A percentile compares a stretch with the other conserved stretches of the same genome.
Conservation (phyloP, 1,140 invertebrate species). For the Propsilocerus akamusi region DNA sequence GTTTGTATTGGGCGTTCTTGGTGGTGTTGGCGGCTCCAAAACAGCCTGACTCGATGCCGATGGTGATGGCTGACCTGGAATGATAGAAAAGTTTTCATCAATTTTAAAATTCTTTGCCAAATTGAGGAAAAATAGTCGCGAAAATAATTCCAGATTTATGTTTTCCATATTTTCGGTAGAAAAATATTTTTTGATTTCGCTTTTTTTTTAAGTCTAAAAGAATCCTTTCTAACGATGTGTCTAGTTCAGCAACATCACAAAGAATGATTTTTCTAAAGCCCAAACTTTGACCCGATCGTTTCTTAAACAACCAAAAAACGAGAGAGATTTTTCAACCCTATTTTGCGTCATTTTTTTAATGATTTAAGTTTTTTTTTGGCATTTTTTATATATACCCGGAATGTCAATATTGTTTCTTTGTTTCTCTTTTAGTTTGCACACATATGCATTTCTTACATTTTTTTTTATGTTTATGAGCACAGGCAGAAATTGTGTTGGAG, state of each 20-base stretch:
- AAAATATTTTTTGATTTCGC: neutral
- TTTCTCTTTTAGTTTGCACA: neutral
- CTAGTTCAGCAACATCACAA: neutral
- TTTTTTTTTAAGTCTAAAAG: too few relatives aligned
- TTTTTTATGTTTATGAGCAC: neutral
- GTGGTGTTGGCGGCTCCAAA: neutral
- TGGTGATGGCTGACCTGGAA: neutral
- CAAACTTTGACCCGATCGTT: neutral
- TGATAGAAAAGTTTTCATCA: conserved; percentile 3
- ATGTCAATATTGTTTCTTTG: neutral
- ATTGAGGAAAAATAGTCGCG: neutral
- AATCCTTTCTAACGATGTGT: neutral
- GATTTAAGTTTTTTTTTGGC: neutral
- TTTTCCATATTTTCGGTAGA: neutral
- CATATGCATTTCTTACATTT: neutral
- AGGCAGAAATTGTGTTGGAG: neutral
- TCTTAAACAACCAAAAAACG: neutral
- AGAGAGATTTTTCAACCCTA: neutral
- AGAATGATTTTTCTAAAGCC: neutral
- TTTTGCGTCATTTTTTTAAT: neutral
- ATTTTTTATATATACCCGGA: neutral
- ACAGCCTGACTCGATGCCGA: neutral
- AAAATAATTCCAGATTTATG: neutral
- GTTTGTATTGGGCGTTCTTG: neutral
- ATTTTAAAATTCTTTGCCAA: neutral